These are phyloP conservation scores for Otolemur garnettii DNA, from an alignment of 2,113 vertebrate genomes.

Conservation along the genomic window DNA sequence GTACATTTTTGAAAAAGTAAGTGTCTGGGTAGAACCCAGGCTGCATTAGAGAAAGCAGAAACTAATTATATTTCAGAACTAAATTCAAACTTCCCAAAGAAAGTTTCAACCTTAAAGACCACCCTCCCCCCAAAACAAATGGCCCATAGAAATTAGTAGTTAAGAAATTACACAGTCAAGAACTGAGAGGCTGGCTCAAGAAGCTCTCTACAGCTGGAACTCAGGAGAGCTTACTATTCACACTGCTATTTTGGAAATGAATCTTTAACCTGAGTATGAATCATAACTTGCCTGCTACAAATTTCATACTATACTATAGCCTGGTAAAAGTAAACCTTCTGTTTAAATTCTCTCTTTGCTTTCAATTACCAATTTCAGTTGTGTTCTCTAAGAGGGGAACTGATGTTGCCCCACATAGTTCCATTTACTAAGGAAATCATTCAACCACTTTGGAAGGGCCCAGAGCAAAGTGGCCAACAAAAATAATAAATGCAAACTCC, in stretches of 20 bases:
- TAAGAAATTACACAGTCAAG: neutral
- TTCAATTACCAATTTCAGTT: slow-evolving; percentile 76
- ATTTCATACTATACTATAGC: slow-evolving; percentile 9
- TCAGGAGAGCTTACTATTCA: slow-evolving; percentile 26
- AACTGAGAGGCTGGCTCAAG: neutral
- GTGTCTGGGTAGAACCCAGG: neutral
- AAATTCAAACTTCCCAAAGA: slow-evolving; percentile 37
- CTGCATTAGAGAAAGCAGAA: slow-evolving; percentile 54
- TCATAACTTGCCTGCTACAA: slow-evolving; percentile 60
- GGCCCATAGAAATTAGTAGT: neutral
- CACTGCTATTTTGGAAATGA: slow-evolving; percentile 23
- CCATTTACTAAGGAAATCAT: slow-evolving; percentile 76
- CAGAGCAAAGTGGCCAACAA: slow-evolving; percentile 70
- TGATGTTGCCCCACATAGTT: slow-evolving; percentile 76
- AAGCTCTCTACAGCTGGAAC: neutral
- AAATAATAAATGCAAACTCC: slow-evolving; percentile 80
- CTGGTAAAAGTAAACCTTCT: slow-evolving; percentile 56
- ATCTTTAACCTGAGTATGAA: slow-evolving; percentile 58
- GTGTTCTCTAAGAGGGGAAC: slow-evolving; percentile 78
- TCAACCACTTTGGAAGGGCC: slow-evolving; percentile 80
- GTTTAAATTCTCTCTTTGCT: slow-evolving; percentile 64
- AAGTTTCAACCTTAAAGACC: neutral
- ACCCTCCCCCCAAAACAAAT: neutral
- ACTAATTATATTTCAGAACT: neutral
- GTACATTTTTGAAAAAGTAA: slow-evolving; percentile 4